Conservation (phyloP, 2,888 invertebrate genomes). For the Heliconius ethilla region DNA sequence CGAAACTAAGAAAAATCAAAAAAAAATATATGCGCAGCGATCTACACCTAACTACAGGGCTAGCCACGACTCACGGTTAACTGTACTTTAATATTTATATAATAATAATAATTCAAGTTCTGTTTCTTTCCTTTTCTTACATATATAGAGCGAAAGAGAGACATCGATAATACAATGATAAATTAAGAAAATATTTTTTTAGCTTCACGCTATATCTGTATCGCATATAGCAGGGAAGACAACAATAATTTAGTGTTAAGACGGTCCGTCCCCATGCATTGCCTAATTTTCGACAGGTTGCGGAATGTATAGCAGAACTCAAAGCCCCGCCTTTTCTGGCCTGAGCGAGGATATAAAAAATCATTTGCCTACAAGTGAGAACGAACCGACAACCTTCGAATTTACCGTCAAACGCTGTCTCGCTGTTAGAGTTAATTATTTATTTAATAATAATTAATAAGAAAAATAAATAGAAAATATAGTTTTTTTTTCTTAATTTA, state of each 20-base stretch:
- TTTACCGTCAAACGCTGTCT: neutral
- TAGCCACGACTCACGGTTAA: neutral
- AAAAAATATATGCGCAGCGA: no score
- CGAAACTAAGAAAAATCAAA: no score
- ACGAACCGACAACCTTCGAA: neutral
- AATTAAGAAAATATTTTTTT: neutral
- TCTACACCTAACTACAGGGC: neutral
- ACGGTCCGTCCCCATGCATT: no score
- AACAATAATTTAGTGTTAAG: no score
- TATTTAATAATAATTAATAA: neutral
- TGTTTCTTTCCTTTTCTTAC: conserved; percentile 25
- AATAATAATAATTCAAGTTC: neutral
- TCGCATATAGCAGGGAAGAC: neutral
- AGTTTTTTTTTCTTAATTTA: conserved; percentile 3
- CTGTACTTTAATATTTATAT: neutral
- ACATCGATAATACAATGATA: conserved; percentile 1
- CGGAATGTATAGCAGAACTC: no score
- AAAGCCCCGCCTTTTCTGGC: no score
- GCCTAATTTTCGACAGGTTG: no score
- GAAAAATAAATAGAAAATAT: neutral
- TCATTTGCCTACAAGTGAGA: neutral
- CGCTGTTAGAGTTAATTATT: no score
- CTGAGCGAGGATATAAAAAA: neutral
- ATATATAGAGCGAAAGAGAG: conserved; percentile 16
- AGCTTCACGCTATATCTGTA: neutral